Evolutionary conservation across 2,797 vertebrate genomes (phyloP).

Genomic region (Emys orbicularis): DNA sequence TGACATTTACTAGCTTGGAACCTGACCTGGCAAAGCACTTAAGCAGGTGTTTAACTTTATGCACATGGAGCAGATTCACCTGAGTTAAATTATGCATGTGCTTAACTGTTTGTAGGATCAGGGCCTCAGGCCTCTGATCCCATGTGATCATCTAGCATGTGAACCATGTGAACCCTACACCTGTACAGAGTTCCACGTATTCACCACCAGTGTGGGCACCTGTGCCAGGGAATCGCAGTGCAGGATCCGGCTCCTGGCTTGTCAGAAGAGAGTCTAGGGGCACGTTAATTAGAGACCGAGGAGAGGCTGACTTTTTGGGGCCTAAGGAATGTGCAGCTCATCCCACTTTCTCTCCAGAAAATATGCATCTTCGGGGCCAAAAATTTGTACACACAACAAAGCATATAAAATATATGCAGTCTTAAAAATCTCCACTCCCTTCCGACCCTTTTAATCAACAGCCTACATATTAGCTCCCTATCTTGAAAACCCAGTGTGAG

Average conservation of each 20-base stretch:
- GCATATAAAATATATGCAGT: not conserved
- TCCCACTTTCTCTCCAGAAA: not conserved
- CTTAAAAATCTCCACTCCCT: not conserved
- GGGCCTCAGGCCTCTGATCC: not conserved
- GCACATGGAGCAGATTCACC: not conserved
- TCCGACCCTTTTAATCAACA: not conserved
- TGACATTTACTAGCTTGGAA: not conserved
- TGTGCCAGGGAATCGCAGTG: too few species aligned
- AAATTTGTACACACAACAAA: not conserved
- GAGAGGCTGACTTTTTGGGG: not conserved
- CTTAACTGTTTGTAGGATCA: not conserved
- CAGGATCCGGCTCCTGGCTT: not conserved
- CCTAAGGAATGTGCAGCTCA: not conserved
- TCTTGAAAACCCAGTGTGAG: not conserved
- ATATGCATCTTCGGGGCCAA: not conserved
- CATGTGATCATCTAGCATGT: not conserved
- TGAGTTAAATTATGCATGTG: not conserved
- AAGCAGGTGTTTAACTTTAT: not conserved
- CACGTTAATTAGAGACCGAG: not conserved
- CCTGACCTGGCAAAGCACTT: not conserved
- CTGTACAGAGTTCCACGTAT: not conserved
- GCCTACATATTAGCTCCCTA: not conserved
- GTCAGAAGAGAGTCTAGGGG: not conserved
- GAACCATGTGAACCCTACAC: not conserved
- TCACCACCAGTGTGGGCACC: not conserved